Evolutionary conservation across 2,888 invertebrate species (phyloP).

Genomic region (Synergus itoensis): DNA sequence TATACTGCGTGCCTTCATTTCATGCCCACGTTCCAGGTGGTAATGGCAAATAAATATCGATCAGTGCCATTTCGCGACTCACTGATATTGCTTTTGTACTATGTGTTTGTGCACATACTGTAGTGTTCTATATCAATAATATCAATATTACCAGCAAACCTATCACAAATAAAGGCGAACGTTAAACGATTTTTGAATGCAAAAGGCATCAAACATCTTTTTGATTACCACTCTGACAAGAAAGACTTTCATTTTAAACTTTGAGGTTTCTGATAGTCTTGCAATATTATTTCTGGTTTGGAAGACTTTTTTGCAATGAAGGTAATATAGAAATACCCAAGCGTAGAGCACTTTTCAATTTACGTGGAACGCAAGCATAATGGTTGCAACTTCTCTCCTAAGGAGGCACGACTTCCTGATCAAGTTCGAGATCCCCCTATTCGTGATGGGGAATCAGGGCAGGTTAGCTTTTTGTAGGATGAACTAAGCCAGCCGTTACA

Average conservation of each 20-base stretch:
- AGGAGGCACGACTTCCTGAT: slow-evolving; percentile 33
- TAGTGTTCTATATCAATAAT: neutral
- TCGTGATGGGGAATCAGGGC: slow-evolving; percentile 28
- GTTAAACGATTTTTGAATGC: slow-evolving; percentile 18
- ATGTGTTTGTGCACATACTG: neutral
- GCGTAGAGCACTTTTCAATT: slow-evolving; percentile 12
- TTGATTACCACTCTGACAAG: neutral
- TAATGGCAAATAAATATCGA: slow-evolving; percentile 34
- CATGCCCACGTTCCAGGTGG: slow-evolving; percentile 22
- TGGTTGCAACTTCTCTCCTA: slow-evolving; percentile 25
- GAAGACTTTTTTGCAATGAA: too few species aligned
- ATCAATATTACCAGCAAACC: slow-evolving; percentile 12
- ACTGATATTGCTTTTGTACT: neutral
- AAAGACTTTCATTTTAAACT: neutral
- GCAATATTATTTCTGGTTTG: too few species aligned
- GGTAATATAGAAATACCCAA: neutral
- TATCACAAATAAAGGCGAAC: slow-evolving; percentile 2
- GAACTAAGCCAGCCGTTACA: slow-evolving; percentile 29
- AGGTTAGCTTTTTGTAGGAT: slow-evolving; percentile 31
- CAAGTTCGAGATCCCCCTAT: slow-evolving; percentile 28
- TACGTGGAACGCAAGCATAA: slow-evolving; percentile 16
- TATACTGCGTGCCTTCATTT: slow-evolving; percentile 9
- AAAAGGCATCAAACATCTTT: slow-evolving; percentile 2
- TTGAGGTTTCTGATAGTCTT: too few species aligned
- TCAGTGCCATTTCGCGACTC: slow-evolving; percentile 24